Evolutionary conservation across 2,797 vertebrate species (phyloP).

Genomic region (Bucorvus abyssinicus): DNA sequence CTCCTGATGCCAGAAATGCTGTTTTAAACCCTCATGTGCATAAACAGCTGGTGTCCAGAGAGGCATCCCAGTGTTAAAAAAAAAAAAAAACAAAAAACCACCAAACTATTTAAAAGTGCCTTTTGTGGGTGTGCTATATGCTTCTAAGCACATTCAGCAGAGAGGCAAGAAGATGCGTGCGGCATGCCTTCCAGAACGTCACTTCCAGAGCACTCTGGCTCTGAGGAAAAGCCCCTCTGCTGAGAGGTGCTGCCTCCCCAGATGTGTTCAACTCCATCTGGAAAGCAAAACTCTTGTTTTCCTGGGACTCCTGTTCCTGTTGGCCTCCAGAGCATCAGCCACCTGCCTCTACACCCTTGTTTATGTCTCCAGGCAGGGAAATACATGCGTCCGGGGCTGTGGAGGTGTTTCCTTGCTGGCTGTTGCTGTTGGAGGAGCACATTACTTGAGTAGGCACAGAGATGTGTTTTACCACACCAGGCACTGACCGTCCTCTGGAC

Average conservation of each 20-base stretch:
- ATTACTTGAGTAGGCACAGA: fast-evolving
- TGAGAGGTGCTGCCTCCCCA: neutral
- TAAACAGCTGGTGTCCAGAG: constrained; percentile 31
- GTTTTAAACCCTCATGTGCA: neutral
- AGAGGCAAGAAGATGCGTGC: neutral
- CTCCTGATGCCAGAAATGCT: neutral
- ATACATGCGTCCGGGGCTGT: neutral
- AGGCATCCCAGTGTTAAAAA: neutral
- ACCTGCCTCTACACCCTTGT: neutral
- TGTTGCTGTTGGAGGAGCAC: neutral
- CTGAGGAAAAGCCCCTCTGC: neutral
- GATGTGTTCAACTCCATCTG: neutral
- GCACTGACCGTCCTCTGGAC: neutral
- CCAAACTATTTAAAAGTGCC: neutral
- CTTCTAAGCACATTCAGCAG: neutral
- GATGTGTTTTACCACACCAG: neutral
- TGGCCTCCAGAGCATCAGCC: neutral
- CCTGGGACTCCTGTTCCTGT: neutral
- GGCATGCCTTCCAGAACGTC: neutral
- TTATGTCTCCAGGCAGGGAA: neutral
- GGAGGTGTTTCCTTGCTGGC: neutral
- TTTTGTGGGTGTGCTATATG: neutral
- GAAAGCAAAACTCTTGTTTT: neutral
- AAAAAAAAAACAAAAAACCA: no score
- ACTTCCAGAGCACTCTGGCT: neutral